These are phyloP conservation scores for Lomographa bimaculata DNA, from an alignment of 2,888 invertebrate genomes.

Conservation along the genomic window DNA sequence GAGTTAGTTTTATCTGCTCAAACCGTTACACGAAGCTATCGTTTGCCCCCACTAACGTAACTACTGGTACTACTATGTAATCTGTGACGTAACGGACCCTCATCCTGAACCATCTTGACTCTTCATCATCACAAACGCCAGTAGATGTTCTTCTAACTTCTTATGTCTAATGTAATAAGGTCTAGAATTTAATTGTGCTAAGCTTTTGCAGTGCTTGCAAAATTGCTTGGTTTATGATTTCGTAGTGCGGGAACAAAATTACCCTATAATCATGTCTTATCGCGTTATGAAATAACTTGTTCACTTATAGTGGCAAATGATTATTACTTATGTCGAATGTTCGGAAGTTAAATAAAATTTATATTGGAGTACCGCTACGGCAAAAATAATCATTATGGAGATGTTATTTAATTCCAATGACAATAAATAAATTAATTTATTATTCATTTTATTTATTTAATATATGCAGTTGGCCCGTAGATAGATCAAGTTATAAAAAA, in stretches of 20 bases:
- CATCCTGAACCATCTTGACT: constrained; percentile 26
- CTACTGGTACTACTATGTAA: no score
- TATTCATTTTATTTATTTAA: no score
- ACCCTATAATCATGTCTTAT: constrained; percentile 47
- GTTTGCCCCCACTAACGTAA: constrained; percentile 59
- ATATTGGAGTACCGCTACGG: no score
- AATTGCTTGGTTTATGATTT: constrained; percentile 35
- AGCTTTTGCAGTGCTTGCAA: background rate
- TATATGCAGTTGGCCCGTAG: no score
- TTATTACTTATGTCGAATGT: no score
- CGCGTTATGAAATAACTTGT: constrained; percentile 21
- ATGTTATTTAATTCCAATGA: no score
- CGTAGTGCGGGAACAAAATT: constrained; percentile 50
- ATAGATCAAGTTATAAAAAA: no score
- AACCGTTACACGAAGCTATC: constrained; percentile 55
- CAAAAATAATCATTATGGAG: no score
- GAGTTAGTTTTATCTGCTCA: constrained; percentile 29
- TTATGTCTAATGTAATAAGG: constrained; percentile 17
- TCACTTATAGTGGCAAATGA: no score
- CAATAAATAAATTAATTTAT: no score
- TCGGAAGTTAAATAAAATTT: no score
- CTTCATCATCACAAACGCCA: constrained; percentile 3
- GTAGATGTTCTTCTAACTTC: constrained; percentile 1
- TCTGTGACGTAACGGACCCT: constrained; percentile 50
- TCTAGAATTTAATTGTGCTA: constrained; percentile 9